phyloP scores from a whole-genome alignment of 1,140 invertebrate species.

The Epicauta chinensis region DNA sequence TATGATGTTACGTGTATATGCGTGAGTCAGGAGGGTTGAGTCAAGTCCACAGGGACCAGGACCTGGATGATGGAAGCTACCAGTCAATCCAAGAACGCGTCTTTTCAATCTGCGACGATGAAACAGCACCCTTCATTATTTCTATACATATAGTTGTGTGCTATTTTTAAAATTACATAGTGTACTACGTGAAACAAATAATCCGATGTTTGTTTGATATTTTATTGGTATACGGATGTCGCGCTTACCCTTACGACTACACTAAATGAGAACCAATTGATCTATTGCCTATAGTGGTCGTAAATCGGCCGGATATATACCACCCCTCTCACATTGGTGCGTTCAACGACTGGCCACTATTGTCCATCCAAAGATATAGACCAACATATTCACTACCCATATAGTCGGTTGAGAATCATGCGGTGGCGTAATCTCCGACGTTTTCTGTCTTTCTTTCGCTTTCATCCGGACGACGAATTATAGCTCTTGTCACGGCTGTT shows the following conservation, averaged over 20 bases:
- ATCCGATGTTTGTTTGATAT: conserved; percentile 13
- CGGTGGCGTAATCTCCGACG: conserved; percentile 13
- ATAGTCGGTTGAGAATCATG: neutral
- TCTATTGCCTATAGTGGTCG: conserved; percentile 20
- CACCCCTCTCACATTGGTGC: conserved; percentile 10
- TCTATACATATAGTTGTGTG: conserved; percentile 10
- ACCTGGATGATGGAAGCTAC: conserved; percentile 36
- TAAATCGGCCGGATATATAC: conserved; percentile 22
- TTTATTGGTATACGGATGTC: conserved; percentile 27
- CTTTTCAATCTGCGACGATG: conserved; percentile 40
- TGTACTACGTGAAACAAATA: conserved; percentile 6
- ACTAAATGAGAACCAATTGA: conserved; percentile 30
- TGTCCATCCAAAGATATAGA: conserved; percentile 22
- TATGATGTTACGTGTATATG: conserved; percentile 17
- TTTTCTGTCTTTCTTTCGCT: conserved; percentile 32
- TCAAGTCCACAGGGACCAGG: conserved; percentile 35
- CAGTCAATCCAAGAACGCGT: conserved; percentile 38
- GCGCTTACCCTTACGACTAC: conserved; percentile 19
- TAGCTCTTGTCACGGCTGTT: conserved; percentile 66
- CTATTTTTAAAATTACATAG: too few relatives aligned
- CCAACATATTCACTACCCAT: neutral
- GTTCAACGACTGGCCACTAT: conserved; percentile 6
- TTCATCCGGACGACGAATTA: conserved; percentile 51
- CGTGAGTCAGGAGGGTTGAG: conserved; percentile 37
- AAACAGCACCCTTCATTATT: conserved; percentile 34